These are phyloP conservation scores for Paraescarpia echinospica DNA, from an alignment of 1,140 invertebrate species.

Conservation along the genomic window DNA sequence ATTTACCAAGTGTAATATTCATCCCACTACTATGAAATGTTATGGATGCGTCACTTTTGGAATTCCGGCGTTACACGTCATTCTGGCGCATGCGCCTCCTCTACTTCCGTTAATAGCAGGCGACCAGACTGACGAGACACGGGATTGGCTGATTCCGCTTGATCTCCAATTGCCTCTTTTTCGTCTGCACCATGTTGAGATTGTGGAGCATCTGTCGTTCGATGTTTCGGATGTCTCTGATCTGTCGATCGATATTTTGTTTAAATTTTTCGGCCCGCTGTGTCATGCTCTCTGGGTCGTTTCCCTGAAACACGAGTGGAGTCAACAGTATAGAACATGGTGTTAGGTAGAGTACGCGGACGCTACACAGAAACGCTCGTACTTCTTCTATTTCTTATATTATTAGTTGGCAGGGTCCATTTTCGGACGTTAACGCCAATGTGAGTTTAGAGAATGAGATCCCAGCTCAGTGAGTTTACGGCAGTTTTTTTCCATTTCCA, in stretches of 20 bases:
- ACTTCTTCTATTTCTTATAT: too few species aligned
- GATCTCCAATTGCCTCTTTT: slow-evolving; percentile 29
- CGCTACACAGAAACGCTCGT: too few species aligned
- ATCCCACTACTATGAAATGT: neutral
- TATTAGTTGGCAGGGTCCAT: too few species aligned
- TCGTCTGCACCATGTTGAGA: slow-evolving; percentile 21
- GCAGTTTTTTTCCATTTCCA: too few species aligned
- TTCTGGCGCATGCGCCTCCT: too few species aligned
- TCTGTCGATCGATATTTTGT: slow-evolving; percentile 24
- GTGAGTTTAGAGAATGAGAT: too few species aligned
- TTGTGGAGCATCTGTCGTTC: slow-evolving; percentile 21
- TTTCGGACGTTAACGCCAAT: too few species aligned
- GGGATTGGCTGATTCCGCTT: slow-evolving; percentile 23
- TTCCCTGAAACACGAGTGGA: neutral
- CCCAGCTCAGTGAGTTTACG: too few species aligned
- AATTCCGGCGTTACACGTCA: too few species aligned
- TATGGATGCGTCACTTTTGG: too few species aligned
- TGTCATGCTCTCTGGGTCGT: neutral
- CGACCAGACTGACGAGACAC: slow-evolving; percentile 26
- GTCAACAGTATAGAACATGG: neutral
- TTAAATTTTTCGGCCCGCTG: slow-evolving; percentile 13
- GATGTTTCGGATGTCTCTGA: slow-evolving; percentile 19
- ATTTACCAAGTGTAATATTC: neutral
- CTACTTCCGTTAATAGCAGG: slow-evolving; percentile 26
- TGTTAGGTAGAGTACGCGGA: neutral